Evolutionary conservation across 2,888 invertebrate species (phyloP).

Genomic region (Lysandra coridon): DNA sequence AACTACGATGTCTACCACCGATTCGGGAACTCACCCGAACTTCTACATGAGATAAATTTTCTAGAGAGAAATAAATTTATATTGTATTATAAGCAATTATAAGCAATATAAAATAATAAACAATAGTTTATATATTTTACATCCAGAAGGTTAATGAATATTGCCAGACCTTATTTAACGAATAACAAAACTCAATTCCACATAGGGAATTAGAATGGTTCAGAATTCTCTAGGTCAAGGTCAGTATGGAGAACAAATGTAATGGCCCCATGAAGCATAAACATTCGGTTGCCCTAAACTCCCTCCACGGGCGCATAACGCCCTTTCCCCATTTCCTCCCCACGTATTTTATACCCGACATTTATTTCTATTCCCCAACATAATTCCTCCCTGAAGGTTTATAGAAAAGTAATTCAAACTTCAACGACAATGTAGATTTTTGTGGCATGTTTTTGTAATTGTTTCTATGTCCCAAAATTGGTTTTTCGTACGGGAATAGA

Average conservation of each 20-base stretch:
- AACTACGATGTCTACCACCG: no score
- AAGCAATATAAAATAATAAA: no score
- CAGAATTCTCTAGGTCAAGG: not conserved
- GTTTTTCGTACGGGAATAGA: no score
- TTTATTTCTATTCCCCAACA: slow-evolving; percentile 18
- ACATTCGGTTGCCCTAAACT: not conserved
- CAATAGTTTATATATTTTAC: no score
- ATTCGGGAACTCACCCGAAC: no score
- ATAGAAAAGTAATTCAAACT: slow-evolving; percentile 11
- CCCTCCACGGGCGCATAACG: slow-evolving; percentile 5
- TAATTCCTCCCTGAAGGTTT: slow-evolving; percentile 21
- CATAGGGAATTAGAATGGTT: not conserved
- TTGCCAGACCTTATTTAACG: not conserved
- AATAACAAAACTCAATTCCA: not conserved
- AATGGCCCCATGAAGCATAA: not conserved
- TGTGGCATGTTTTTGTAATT: not conserved
- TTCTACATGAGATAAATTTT: no score
- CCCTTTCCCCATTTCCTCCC: slow-evolving; percentile 15
- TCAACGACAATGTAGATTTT: slow-evolving; percentile 3
- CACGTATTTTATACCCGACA: slow-evolving; percentile 14
- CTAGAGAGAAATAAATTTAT: no score
- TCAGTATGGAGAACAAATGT: not conserved
- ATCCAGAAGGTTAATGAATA: no score
- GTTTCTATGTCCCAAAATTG: no score
- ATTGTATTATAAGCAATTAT: no score